Conservation (phyloP, 2,797 vertebrate genomes). For the Phaenicophaeus curvirostris region DNA sequence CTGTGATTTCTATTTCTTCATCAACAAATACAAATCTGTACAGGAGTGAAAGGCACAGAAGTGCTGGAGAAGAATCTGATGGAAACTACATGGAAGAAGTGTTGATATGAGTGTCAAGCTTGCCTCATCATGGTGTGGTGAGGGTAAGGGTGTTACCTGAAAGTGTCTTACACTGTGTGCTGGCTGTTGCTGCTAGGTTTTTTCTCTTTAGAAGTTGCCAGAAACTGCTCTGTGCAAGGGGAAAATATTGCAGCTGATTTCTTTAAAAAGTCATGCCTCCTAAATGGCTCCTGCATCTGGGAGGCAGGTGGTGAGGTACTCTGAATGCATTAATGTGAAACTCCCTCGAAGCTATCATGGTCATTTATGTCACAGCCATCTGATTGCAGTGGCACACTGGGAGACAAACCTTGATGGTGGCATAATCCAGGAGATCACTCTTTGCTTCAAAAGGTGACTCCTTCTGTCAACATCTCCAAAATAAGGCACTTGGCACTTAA, state of each 20-base stretch:
- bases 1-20: not conserved
- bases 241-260: not conserved
- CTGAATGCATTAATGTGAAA: not conserved
- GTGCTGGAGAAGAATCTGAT: not conserved
- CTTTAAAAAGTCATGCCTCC: not conserved
- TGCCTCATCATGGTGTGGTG: not conserved
- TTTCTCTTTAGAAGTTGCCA: not conserved
- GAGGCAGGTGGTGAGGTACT: not conserved
- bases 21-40: not conserved
- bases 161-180: not conserved
- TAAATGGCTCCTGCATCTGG: not conserved
- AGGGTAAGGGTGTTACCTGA: not conserved
- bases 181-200: not conserved
- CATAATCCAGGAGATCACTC: not conserved
- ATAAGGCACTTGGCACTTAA: not conserved
- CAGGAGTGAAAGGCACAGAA: not conserved
- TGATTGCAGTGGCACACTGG: rapidly evolving
- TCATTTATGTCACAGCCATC: not conserved
- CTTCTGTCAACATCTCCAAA: not conserved
- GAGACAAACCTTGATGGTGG: not conserved
- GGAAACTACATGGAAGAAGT: not conserved
- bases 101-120: not conserved
- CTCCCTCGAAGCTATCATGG: not conserved
- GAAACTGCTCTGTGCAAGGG: not conserved
- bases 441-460: not conserved